A percentile compares a stretch with the other conserved stretches of the same genome.
phyloP scores from a whole-genome alignment of 2,888 invertebrate species.

The Drosophila paranaensis region DNA sequence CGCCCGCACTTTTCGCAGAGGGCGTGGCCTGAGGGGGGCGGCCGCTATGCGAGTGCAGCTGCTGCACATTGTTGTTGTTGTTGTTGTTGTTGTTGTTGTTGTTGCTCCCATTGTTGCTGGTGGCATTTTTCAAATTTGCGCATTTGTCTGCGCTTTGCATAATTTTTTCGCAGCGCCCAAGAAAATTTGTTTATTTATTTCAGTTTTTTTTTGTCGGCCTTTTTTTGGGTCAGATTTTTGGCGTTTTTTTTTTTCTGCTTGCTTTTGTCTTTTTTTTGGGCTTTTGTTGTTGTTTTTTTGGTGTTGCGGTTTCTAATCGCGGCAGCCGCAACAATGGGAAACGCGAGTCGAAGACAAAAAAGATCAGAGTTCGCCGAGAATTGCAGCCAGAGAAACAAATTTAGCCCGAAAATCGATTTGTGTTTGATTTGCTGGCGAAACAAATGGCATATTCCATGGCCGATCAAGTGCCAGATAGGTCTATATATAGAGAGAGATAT shows the following conservation, averaged over 20 bases:
- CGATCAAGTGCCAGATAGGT: constrained; percentile 24
- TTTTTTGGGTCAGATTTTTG: constrained; percentile 34
- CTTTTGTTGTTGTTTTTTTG: constrained; percentile 10
- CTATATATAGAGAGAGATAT: not conserved
- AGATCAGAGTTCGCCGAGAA: constrained; percentile 63
- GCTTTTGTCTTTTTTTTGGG: constrained; percentile 5
- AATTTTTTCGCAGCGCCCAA: constrained; percentile 56
- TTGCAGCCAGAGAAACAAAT: constrained; percentile 25
- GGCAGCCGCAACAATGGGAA: constrained; percentile 32
- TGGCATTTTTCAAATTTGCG: constrained; percentile 78
- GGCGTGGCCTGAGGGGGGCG: not conserved
- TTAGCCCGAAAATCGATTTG: constrained; percentile 30
- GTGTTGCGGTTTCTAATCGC: constrained; percentile 58
- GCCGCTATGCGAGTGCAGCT: constrained; percentile 44
- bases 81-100: constrained; percentile 47
- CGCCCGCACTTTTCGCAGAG: constrained; percentile 26
- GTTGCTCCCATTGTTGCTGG: constrained; percentile 44
- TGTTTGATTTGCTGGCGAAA: constrained; percentile 2
- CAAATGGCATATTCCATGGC: constrained; percentile 38
- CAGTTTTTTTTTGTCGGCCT: constrained; percentile 49
- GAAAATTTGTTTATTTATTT: constrained; percentile 65
- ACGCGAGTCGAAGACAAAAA: constrained; percentile 47
- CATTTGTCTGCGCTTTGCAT: constrained; percentile 76
- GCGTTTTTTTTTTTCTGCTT: not conserved
- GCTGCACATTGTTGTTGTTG: constrained; percentile 32